Percentiles rank a stretch among this genome's conserved stretches.
Conservation (phyloP, 2,113 vertebrate genomes). For the Dipodomys stephensi region DNA sequence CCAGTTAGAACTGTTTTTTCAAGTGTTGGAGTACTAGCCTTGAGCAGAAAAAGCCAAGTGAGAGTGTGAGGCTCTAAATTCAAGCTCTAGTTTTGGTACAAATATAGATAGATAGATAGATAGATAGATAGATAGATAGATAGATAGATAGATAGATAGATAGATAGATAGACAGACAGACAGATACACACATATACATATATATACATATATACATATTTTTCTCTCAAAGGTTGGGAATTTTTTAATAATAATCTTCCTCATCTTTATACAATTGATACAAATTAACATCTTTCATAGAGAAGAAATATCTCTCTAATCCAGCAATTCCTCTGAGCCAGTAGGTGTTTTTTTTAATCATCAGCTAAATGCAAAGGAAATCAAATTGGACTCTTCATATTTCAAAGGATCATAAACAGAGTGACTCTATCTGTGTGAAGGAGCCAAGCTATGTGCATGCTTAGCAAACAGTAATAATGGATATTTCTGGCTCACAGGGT, state of each 20-base stretch:
- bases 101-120: too few species aligned
- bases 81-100: too few species aligned
- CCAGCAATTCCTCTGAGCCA: slow-evolving; percentile 37
- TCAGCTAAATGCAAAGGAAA: slow-evolving; percentile 59
- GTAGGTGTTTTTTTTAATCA: neutral
- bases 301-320: slow-evolving; percentile 43
- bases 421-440: neutral
- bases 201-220: too few species aligned
- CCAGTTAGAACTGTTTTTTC: too few species aligned
- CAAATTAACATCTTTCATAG: slow-evolving; percentile 16
- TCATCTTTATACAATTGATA: slow-evolving; percentile 20
- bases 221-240: neutral
- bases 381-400: slow-evolving; percentile 54
- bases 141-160: too few species aligned
- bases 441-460: neutral
- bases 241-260: slow-evolving; percentile 5
- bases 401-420: slow-evolving; percentile 43
- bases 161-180: too few species aligned
- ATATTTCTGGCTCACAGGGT: slow-evolving; percentile 12
- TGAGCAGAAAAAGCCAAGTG: too few species aligned
- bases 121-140: too few species aligned
- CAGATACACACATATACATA: too few species aligned
- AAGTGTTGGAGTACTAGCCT: too few species aligned
- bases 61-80: too few species aligned
- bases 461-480: slow-evolving; percentile 23